A percentile compares a stretch with the other conserved stretches of the same genome.
These are phyloP conservation scores for Macrochelys suwanniensis DNA, from an alignment of 2,797 vertebrate genomes.

Conservation along the genomic window DNA sequence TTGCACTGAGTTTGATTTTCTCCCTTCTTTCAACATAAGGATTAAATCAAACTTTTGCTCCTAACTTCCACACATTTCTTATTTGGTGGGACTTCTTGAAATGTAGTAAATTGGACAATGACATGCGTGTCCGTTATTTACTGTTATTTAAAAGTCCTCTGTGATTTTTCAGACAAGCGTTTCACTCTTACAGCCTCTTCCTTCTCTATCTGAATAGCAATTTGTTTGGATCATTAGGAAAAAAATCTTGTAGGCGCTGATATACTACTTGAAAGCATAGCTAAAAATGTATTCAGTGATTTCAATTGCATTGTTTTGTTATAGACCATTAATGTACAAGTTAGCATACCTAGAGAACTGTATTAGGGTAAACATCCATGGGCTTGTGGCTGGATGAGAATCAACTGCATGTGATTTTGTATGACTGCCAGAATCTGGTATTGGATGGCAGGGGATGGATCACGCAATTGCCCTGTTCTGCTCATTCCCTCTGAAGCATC, in stretches of 20 bases:
- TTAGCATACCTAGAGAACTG: not conserved
- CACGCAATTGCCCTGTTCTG: not conserved
- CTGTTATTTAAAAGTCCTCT: not conserved
- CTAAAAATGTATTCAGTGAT: constrained; percentile 30
- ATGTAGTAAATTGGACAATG: accelerated
- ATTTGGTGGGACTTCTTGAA: not conserved
- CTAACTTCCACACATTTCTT: not conserved
- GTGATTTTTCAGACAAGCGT: constrained; percentile 6
- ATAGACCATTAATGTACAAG: constrained; percentile 20
- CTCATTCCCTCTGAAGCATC: not conserved
- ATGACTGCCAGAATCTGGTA: not conserved
- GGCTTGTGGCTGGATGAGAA: not conserved
- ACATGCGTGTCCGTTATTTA: not conserved
- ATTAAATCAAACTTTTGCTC: not conserved
- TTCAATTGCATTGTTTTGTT: constrained; percentile 16
- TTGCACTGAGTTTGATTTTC: not conserved
- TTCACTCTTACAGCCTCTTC: not conserved
- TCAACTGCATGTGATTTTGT: constrained; percentile 24
- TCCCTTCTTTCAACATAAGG: not conserved
- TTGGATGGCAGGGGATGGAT: not conserved
- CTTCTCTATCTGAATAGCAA: constrained; percentile 26
- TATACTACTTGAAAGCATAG: constrained; percentile 16
- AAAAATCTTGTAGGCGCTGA: constrained; percentile 40
- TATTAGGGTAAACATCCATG: constrained; percentile 18
- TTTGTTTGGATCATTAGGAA: constrained; percentile 49